A percentile compares a stretch with the other conserved stretches of the same genome.
Conservation (phyloP, 2,797 vertebrate genomes). For the Malacoraja senta region DNA sequence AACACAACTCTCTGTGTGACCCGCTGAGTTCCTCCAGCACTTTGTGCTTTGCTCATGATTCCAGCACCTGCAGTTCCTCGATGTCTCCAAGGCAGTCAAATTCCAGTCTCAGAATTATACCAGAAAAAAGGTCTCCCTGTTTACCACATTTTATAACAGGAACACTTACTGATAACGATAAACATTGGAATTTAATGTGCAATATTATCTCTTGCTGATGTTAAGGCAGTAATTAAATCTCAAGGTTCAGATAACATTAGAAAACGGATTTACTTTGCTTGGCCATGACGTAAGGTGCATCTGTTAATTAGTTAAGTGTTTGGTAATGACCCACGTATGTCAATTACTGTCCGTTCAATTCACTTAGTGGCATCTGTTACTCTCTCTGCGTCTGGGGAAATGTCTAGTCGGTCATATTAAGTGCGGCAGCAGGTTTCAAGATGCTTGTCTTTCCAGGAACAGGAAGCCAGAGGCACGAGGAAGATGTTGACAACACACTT, state of each 20-base stretch:
- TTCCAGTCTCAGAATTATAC: no score
- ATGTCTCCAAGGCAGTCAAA: background rate
- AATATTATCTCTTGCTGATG: background rate
- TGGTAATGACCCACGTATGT: background rate
- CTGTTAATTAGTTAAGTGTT: conserved; percentile 1
- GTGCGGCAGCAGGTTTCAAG: background rate
- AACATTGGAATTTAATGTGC: background rate
- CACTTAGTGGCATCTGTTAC: conserved; percentile 20
- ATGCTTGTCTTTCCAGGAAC: background rate
- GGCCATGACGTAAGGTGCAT: conserved; percentile 10
- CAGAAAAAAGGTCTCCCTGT: background rate
- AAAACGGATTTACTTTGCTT: background rate
- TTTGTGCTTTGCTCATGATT: no score
- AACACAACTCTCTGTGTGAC: no score
- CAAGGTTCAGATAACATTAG: background rate
- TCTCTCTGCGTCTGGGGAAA: background rate
- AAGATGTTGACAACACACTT: background rate
- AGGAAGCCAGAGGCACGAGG: background rate
- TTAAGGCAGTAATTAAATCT: conserved; percentile 17
- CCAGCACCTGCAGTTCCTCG: no score
- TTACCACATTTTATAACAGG: background rate
- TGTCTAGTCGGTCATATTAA: background rate
- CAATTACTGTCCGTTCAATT: conserved; percentile 20
- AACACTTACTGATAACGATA: background rate
- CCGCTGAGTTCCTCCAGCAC: no score